Percentiles rank a stretch among this genome's conserved stretches.
Evolutionary conservation across 2,888 invertebrate genomes (phyloP).

Genomic region (Drosophila borealis): DNA sequence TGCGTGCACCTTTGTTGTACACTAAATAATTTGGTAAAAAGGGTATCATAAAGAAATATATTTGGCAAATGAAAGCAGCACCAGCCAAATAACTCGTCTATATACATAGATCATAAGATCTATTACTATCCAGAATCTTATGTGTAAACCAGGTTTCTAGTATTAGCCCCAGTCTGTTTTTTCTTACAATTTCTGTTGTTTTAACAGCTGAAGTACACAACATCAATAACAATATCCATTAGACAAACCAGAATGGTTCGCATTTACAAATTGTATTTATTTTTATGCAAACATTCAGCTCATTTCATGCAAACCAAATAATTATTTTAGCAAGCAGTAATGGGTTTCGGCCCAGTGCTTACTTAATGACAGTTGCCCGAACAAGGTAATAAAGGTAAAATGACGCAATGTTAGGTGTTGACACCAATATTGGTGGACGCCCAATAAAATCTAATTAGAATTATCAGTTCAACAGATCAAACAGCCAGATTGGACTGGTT

Average conservation of each 20-base stretch:
- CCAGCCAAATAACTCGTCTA: too few species aligned
- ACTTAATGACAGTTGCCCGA: background rate
- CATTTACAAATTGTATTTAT: background rate
- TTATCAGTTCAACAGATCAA: background rate
- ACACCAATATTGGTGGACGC: background rate
- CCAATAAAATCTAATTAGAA: background rate
- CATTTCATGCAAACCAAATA: background rate
- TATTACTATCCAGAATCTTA: too few species aligned
- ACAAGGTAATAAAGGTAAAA: background rate
- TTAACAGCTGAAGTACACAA: background rate
- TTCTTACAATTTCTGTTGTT: too few species aligned
- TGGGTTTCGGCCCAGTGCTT: background rate
- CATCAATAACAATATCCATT: background rate
- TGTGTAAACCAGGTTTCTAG: too few species aligned
- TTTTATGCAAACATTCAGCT: background rate
- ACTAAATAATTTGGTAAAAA: background rate
- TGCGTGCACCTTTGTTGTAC: constrained; percentile 30
- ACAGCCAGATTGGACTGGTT: background rate
- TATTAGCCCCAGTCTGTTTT: too few species aligned
- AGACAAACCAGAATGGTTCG: background rate
- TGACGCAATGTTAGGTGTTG: background rate
- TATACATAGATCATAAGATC: too few species aligned
- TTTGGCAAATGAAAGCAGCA: too few species aligned
- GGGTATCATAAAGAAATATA: background rate
- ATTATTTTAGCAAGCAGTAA: background rate